A percentile compares a stretch with the other conserved stretches of the same genome.
Evolutionary conservation across 2,888 invertebrate genomes (phyloP).

Genomic region (Idaea aversata): DNA sequence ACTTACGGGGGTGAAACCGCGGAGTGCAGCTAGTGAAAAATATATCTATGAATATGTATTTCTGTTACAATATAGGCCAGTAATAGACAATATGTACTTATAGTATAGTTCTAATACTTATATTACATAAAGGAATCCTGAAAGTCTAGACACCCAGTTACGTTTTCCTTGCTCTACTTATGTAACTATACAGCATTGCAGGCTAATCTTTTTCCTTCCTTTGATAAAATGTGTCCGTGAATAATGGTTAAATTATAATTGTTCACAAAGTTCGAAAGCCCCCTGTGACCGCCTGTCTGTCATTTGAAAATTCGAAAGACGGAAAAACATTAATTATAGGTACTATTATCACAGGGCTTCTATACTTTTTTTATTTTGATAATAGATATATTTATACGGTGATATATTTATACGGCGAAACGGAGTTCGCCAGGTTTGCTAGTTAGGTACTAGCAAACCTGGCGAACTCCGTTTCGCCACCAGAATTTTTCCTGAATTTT

Average conservation of each 20-base stretch:
- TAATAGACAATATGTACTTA: neutral
- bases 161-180: slow-evolving; percentile 44
- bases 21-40: too few relatives aligned
- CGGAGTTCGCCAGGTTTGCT: too few relatives aligned
- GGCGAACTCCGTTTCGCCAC: too few relatives aligned
- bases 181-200: slow-evolving; percentile 71
- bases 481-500: too few relatives aligned
- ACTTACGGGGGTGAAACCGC: too few relatives aligned
- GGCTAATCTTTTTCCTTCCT: slow-evolving; percentile 34
- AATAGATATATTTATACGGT: too few relatives aligned
- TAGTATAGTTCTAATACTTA: neutral
- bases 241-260: slow-evolving; percentile 1
- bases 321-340: neutral
- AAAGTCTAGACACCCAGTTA: slow-evolving; percentile 26
- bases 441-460: too few relatives aligned
- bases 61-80: neutral
- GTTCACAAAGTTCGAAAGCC: slow-evolving; percentile 5
- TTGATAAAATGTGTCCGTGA: neutral
- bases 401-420: too few relatives aligned
- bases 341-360: neutral
- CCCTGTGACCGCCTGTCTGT: neutral
- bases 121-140: slow-evolving; percentile 7
- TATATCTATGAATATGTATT: neutral
- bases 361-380: neutral
- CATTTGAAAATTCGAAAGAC: neutral